Evolutionary conservation across 2,113 vertebrate genomes (phyloP), one percentile per base, ranked within the genome.

Genomic region (Melanerpes aurifrons): DNA sequence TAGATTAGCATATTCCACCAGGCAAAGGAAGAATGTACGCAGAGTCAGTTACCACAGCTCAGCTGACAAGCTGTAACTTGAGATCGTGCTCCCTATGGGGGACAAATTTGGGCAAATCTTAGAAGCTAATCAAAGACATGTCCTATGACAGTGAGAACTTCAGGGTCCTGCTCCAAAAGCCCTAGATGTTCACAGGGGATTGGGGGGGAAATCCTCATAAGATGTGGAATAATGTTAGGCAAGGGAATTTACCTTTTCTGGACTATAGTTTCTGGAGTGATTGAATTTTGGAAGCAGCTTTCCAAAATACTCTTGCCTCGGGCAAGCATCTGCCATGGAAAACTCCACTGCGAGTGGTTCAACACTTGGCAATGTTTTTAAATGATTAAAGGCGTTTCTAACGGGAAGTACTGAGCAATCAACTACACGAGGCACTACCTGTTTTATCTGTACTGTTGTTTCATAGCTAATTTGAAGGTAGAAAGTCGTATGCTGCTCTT

Each of bases 71-170:
- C 79, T 0, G 10, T 92, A 80, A 93, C 87, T 89, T 89, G 91
- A 95, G 85, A 91, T 77, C 2, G 0, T 3, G 53, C 79, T 86
- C 68, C 70, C 6, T 59, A 59, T 0, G 0, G 68, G 70, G 81
- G 87, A 96, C 89, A 89, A 92, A 96, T 89, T 92, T 64, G 82
- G 75, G 53, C 84, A 91, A 89, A 96, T 93, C 81, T 76, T 58
- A 87, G 74, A 67, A 19, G 58, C 31, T 85, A 56, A 91, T 90
- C 87, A 77, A 83, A 95, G 78, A 35, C 71, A 71, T 43, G 31
- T 84, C 72, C 64, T 29, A 11, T 24, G 79, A 78, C 54, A 90
- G 32, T 1, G 10, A 56, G 77, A 86, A 58, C n/a, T 81, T 57
- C 62, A 56, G 8, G 25, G 29, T 87, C 20, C 53, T 50, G 16